Evolutionary conservation across 2,888 invertebrate genomes (phyloP).

Genomic region (Lysandra bellargus): DNA sequence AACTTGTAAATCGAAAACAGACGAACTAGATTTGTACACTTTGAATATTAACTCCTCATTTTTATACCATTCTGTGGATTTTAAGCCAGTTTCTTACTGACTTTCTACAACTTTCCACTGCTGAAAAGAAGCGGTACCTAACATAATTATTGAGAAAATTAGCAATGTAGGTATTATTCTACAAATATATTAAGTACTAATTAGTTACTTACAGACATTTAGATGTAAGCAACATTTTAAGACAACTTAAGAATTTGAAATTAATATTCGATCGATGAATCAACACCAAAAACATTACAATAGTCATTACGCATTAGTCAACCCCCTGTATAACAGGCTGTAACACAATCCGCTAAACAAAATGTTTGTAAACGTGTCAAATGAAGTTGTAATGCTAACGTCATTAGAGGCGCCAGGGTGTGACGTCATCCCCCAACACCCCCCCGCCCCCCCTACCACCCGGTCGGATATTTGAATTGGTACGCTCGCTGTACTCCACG

Average conservation of each 20-base stretch:
- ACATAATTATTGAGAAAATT: too few species aligned
- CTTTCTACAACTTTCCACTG: too few species aligned
- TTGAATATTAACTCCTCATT: too few species aligned
- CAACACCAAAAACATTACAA: background rate
- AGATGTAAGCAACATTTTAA: background rate
- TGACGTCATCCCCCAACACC: constrained; percentile 42
- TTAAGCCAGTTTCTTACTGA: too few species aligned
- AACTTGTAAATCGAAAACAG: too few species aligned
- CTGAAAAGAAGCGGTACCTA: too few species aligned
- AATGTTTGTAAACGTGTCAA: constrained; percentile 41
- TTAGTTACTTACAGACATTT: too few species aligned
- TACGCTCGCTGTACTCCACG: constrained; percentile 30
- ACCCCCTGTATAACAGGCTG: background rate
- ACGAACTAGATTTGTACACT: too few species aligned
- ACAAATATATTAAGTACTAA: too few species aligned
- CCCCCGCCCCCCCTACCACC: background rate
- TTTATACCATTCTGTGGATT: too few species aligned
- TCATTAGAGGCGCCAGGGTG: constrained; percentile 41
- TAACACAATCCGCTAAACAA: constrained; percentile 23
- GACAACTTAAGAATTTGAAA: background rate
- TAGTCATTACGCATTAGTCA: background rate
- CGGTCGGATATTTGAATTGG: constrained; percentile 43
- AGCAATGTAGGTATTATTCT: too few species aligned
- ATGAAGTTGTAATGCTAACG: constrained; percentile 41
- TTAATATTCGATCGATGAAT: background rate